Base-by-base conservation (phyloP, 2,888 invertebrate genomes). In the Sepioteuthis lessoniana region DNA sequence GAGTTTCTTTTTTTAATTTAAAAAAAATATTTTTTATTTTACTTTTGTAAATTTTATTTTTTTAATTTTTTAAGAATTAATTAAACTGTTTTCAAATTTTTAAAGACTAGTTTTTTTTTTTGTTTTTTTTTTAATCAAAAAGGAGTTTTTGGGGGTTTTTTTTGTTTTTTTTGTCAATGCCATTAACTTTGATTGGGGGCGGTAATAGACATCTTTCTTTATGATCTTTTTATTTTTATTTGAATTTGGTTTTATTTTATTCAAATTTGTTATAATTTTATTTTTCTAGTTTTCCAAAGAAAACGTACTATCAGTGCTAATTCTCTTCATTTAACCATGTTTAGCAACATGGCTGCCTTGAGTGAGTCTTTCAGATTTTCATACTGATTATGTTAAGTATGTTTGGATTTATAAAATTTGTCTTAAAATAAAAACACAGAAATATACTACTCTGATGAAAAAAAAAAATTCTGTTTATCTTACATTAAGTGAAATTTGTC, bases 11-110 rank as follows among this genome's bases (percentile, higher is more conserved):
- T 19, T 19, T 76, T 76, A 10, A n/a, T 28, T 76, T 76, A 28
- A 76, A 76, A 76, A 76, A 76, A 76, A 31, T 76, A 60, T 76
- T 76, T 60, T 60, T 76, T n/a, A n/a, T 76, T n/a, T 76, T 76
- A 76, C n/a, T n/a, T 76, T 76, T 76, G n/a, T 76, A 76, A 76
- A 76, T 76, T 55, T 55, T 76, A 76, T 76, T 76, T 76, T 76
- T 76, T 76, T 76, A 76, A 76, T 1, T 19, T 47, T 47, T 47
- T 19, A 47, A 47, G 10, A 47, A 47, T 47, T 47, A 60, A 60
- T 60, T 60, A 60, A 60, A 60, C 31, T 60, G 60, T 76, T n/a
- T 76, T n/a, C 21, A 76, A 76, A 76, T 13, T 76, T n/a, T 55
- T 25, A 55, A 55, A 55, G 21, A 55, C 5, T 55, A 55, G n/a